phyloP scores from a whole-genome alignment of 2,888 invertebrate genomes.

The Crioceris asparagi region DNA sequence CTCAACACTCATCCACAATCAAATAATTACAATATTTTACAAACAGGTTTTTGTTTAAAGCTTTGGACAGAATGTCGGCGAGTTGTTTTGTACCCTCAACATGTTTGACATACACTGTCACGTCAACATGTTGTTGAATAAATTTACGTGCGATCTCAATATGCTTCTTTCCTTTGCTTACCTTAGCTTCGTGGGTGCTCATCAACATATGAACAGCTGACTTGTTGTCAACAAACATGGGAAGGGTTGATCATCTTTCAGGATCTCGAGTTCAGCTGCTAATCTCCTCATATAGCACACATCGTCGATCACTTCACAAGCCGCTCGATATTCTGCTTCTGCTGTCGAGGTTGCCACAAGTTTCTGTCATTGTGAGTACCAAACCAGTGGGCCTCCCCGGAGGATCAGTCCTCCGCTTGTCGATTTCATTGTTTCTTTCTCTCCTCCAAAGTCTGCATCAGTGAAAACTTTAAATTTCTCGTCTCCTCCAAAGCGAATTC shows the following conservation, averaged over 20 bases:
- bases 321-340: slow-evolving; percentile 27
- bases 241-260: not conserved
- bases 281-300: slow-evolving; percentile 8
- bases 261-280: not conserved
- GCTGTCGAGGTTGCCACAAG: slow-evolving; percentile 26
- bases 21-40: too few species aligned
- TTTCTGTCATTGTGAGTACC: too few species aligned
- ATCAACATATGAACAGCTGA: too few species aligned
- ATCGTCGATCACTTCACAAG: slow-evolving; percentile 11
- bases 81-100: not conserved
- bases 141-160: not conserved
- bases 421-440: slow-evolving; percentile 25
- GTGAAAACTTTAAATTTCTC: slow-evolving; percentile 7
- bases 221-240: too few species aligned
- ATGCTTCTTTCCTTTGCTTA: not conserved
- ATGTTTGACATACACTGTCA: not conserved
- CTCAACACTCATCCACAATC: too few species aligned
- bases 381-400: too few species aligned
- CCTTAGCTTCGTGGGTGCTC: not conserved
- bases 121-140: not conserved
- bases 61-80: not conserved
- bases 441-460: slow-evolving; percentile 15
- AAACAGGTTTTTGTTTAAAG: too few species aligned
- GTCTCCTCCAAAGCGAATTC: slow-evolving; percentile 21
- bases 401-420: too few species aligned